These are phyloP conservation scores for Papilio protenor DNA, from an alignment of 2,888 invertebrate genomes.

Conservation along the genomic window DNA sequence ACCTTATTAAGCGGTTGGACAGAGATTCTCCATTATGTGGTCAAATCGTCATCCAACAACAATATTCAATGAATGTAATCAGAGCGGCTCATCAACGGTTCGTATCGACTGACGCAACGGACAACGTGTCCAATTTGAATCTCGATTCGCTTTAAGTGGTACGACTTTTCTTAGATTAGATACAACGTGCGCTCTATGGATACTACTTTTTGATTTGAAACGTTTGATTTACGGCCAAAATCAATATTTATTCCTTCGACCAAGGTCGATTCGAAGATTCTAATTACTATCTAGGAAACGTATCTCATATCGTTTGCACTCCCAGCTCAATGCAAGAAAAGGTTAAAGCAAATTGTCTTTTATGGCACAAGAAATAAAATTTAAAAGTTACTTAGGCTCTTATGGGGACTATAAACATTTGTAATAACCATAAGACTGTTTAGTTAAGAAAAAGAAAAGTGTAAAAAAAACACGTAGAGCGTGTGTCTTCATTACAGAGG, in stretches of 20 bases:
- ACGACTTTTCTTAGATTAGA: constrained; percentile 78
- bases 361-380: not conserved
- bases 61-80: constrained; percentile 76
- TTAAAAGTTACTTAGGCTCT: not conserved
- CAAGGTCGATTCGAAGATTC: not conserved
- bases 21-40: constrained; percentile 73
- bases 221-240: not conserved
- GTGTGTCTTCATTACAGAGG: not conserved
- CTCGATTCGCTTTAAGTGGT: constrained; percentile 77
- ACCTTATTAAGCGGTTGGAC: constrained; percentile 69
- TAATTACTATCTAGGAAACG: not conserved
- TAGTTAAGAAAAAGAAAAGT: not conserved
- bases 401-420: not conserved
- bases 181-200: constrained; percentile 55
- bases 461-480: not conserved
- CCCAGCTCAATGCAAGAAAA: not conserved
- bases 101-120: constrained; percentile 77
- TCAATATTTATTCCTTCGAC: not conserved
- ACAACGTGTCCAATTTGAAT: constrained; percentile 80
- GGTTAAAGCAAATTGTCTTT: not conserved
- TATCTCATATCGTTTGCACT: not conserved
- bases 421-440: not conserved
- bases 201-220: constrained; percentile 45
- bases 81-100: constrained; percentile 69
- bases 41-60: constrained; percentile 65